Base-by-base conservation (phyloP, 92 coral and sea anemone species). In the Anthopleura xanthogrammica region DNA sequence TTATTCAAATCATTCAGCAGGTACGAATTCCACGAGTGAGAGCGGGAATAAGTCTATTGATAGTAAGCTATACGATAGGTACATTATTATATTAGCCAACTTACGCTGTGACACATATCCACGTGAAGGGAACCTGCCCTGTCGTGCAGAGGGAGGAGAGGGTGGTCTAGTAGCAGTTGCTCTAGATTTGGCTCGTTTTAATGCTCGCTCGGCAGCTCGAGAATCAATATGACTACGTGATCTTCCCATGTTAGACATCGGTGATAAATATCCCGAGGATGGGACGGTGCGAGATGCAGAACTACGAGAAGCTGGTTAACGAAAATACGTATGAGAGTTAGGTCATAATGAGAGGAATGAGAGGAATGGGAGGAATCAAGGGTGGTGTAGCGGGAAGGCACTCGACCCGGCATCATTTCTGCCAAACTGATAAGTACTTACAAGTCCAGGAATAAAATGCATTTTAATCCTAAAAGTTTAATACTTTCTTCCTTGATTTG, bases 71-170 rank as follows among this genome's bases (percentile, higher is more conserved):
- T 3, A 46, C 9, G 50, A 46, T 46, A 46, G 9, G 50, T 46
- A 46, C 50, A 46, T 9, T 46, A 3, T 46, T 46, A 0, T 76
- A 1, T 36, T 74, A 12, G 11, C 29, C 16, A 68, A 91, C 98
- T 92, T 89, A 95, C 98, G 98, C 78, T 95, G 98, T 16, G 98
- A 95, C 19, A 94, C 94, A 72, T 94, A 89, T 80, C 91, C 97
- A 78, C 98, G 86, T n/a, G 90, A 72, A 19, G 98, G 92, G 56
- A 88, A 86, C 82, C 95, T 87, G 55, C 93, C 66, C 75, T 91
- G 94, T 70, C 98, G 91, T 39, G 87, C 50, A 41, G 87, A 90
- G 10, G 90, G 86, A 12, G 77, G 85, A 75, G 95, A 89, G 54
- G 90, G 81, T 57, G 81, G 87, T 68, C 88, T 92, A 14, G 93